These are phyloP conservation scores for Paramormyrops kingsleyae DNA, from an alignment of 2,113 vertebrate genomes.

Conservation along the genomic window DNA sequence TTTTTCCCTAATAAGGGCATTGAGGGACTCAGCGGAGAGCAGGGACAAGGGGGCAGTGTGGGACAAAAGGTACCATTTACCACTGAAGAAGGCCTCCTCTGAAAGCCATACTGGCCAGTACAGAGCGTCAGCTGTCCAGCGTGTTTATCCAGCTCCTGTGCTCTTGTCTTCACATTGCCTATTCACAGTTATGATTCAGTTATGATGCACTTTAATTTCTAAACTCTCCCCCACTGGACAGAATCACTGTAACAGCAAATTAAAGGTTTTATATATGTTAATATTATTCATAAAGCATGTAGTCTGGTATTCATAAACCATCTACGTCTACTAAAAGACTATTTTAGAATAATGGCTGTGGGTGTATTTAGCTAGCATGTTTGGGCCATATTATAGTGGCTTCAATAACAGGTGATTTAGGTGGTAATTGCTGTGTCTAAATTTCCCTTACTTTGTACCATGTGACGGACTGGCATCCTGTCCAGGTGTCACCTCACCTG, in stretches of 20 bases:
- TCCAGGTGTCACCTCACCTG: no score
- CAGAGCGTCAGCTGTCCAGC: background rate
- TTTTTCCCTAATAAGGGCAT: conserved; percentile 46
- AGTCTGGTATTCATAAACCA: background rate
- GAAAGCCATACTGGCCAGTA: background rate
- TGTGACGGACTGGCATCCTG: no score
- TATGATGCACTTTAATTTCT: background rate
- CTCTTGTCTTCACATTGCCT: background rate
- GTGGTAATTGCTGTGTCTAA: no score
- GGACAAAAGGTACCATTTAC: conserved; percentile 46
- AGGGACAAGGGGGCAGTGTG: conserved; percentile 34
- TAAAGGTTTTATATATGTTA: background rate
- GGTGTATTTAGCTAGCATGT: no score
- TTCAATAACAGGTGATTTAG: no score
- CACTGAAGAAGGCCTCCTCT: background rate
- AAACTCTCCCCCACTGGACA: background rate
- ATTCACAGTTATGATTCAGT: background rate
- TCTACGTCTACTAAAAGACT: background rate
- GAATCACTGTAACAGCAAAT: background rate
- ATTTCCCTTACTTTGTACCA: no score
- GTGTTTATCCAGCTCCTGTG: background rate
- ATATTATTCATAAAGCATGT: background rate
- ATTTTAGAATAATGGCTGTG: background rate
- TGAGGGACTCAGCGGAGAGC: conserved; percentile 50
- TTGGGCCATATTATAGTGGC: no score